A percentile compares a stretch with the other conserved stretches of the same genome.
Evolutionary conservation across 2,888 invertebrate genomes (phyloP).

Genomic region (Meteorus cinctellus): DNA sequence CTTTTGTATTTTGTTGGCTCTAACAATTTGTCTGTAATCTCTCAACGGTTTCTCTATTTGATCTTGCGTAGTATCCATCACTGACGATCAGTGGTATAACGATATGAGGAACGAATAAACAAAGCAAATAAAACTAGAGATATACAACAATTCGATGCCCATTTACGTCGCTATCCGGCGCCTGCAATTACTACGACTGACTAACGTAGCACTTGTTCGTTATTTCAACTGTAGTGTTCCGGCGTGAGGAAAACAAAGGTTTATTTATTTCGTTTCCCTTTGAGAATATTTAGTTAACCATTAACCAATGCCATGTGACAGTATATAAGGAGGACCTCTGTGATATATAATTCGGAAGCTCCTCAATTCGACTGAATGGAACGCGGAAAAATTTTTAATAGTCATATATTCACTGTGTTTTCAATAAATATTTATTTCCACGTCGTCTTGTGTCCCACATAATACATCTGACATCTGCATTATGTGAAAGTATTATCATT

Average conservation of each 20-base stretch:
- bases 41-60: neutral
- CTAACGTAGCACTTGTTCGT: constrained; percentile 2
- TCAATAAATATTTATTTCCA: neutral
- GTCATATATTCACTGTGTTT: neutral
- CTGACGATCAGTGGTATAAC: neutral
- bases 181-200: neutral
- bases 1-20: neutral
- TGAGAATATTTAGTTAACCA: neutral
- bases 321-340: neutral
- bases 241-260: constrained; percentile 33
- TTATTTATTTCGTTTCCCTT: neutral
- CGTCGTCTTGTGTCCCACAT: neutral
- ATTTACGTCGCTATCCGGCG: neutral
- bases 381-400: neutral
- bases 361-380: neutral
- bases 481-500: neutral
- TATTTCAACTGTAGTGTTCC: constrained; percentile 40
- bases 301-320: neutral
- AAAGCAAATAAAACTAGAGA: neutral
- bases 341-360: neutral
- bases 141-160: neutral
- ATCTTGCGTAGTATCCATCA: neutral
- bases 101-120: neutral
- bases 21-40: neutral
- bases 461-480: neutral